Base-by-base conservation (phyloP, 2,113 vertebrate genomes). In the Tenrec ecaudatus region DNA sequence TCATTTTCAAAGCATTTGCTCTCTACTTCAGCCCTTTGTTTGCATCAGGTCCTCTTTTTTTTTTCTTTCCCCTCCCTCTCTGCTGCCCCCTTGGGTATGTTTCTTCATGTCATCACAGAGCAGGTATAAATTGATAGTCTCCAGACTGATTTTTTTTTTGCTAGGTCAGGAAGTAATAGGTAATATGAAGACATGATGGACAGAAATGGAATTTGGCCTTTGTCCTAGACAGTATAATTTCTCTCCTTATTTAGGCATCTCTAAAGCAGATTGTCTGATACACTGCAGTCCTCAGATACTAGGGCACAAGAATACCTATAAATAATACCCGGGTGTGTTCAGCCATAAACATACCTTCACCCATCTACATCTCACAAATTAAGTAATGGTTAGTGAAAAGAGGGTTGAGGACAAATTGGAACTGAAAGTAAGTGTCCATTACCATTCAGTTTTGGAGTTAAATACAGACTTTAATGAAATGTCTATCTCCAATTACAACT, bases 181-280 rank as follows among this genome's bases (percentile, higher is more conserved):
- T 92, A 78, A 91, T 90, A 92, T 82, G 95, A 96, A 94, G 88
- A 95, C 77, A 68, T 94, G 91, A 96, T 90, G 86, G 90, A 86
- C 94, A 96, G 91, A 96, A 93, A 92, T 87, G 92, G 80, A 95
- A 86, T 94, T 92, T 97, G 94, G 89, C 94, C 69, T 12, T 85
- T 83, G 3, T 82, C 77, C 69, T 90, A 93, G 76, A 79, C n/a
- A 40, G 31, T 92, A 92, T 96, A 66, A 31, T 76, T 95, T 95
- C 96, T 94, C 71, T 95, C 7, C 1, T 92, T 90, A 78, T 57
- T 92, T 91, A 94, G 84, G 75, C 19, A 3, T 69, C 36, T 96
- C 62, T 0, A 2, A 11, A 75, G 73, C 86, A 95, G 31, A 84
- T 89, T 75, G 81, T 38, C 69, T 92, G 43, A 19, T 81, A 68